Conservation (phyloP, 2,113 vertebrate species). For the Struthio camelus region DNA sequence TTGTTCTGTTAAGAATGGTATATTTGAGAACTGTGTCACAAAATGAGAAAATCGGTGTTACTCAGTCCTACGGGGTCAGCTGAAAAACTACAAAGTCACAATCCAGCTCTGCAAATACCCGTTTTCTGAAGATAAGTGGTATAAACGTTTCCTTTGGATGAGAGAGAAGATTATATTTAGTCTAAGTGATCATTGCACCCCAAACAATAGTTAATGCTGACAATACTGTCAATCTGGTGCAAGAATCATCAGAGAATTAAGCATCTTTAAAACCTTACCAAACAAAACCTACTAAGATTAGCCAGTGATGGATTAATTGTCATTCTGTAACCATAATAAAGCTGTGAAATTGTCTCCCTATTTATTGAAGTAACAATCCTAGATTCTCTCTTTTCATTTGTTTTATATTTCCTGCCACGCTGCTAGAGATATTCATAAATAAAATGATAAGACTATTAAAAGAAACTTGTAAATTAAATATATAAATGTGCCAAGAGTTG, state of each 20-base stretch:
- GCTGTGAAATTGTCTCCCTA: not conserved
- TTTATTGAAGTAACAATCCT: not conserved
- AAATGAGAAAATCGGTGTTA: not conserved
- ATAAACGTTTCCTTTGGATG: not conserved
- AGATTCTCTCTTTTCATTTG: not conserved
- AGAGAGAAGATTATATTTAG: not conserved
- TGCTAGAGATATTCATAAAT: constrained; percentile 43
- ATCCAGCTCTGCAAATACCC: not conserved
- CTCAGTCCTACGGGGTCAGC: not conserved
- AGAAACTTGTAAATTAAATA: constrained; percentile 18
- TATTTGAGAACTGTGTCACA: not conserved
- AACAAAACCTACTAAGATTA: not conserved
- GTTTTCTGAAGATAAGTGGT: not conserved
- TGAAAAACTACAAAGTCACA: not conserved
- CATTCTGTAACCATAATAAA: constrained; percentile 24
- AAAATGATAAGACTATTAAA: constrained; percentile 37
- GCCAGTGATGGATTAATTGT: not conserved
- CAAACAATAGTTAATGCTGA: not conserved
- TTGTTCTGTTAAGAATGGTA: not conserved
- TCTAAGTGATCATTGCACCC: not conserved
- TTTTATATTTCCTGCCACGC: constrained; percentile 30
- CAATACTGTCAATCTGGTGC: not conserved
- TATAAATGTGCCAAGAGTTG: constrained; percentile 35
- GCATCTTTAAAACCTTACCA: not conserved
- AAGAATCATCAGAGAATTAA: constrained; percentile 17